Evolutionary conservation across 1,140 invertebrate species (phyloP).

Genomic region (Chelonus insularis): DNA sequence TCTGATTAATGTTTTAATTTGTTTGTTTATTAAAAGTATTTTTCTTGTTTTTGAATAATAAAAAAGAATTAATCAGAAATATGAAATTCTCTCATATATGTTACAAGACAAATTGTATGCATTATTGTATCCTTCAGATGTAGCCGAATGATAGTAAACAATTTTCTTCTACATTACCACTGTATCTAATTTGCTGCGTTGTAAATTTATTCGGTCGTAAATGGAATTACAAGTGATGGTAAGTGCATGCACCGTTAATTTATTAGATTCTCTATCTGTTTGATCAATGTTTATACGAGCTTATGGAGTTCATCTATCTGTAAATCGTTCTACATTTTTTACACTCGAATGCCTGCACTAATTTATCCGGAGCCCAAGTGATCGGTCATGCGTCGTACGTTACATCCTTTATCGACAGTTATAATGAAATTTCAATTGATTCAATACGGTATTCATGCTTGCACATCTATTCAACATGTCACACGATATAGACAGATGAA

Average conservation of each 20-base stretch:
- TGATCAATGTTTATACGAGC: neutral
- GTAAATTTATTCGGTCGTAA: conserved; percentile 25
- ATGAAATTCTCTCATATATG: no score
- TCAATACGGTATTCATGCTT: conserved; percentile 19
- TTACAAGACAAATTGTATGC: no score
- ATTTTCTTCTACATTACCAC: neutral
- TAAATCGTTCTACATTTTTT: conserved; percentile 9
- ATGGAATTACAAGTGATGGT: conserved; percentile 31
- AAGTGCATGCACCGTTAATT: conserved; percentile 39
- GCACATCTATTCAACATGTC: neutral
- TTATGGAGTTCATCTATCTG: conserved; percentile 4
- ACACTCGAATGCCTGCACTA: conserved; percentile 18
- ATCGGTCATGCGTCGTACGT: conserved; percentile 19
- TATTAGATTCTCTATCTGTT: conserved; percentile 38
- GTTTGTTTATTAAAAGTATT: no score
- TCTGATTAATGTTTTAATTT: no score
- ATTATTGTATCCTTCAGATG: no score
- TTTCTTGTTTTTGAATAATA: no score
- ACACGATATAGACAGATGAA: conserved; percentile 5
- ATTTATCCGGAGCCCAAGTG: conserved; percentile 18
- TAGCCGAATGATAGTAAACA: no score
- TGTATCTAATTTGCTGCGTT: neutral
- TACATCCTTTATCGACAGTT: conserved; percentile 37
- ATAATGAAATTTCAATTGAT: conserved; percentile 46
- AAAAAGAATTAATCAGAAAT: no score